These are phyloP conservation scores for Epirrita christyi DNA, from an alignment of 2,888 invertebrate species.

Conservation along the genomic window DNA sequence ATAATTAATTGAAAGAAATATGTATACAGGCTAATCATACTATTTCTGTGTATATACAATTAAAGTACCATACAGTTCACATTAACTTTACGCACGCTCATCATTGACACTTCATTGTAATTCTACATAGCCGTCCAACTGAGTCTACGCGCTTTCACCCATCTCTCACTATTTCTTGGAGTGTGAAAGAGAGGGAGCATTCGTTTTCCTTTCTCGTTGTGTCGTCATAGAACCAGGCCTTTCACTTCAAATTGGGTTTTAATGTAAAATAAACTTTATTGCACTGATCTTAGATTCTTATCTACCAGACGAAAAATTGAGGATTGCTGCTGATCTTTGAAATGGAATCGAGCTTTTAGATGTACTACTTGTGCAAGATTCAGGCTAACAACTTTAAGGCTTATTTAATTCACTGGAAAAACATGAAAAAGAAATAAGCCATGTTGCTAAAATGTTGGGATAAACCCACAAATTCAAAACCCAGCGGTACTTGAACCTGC, in stretches of 20 bases:
- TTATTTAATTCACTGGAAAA: too few relatives aligned
- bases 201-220: constrained; percentile 77
- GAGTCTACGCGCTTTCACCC: constrained; percentile 64
- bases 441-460: too few relatives aligned
- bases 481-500: too few relatives aligned
- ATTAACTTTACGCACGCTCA: constrained; percentile 47
- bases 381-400: too few relatives aligned
- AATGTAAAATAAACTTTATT: constrained; percentile 3
- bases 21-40: constrained; percentile 35
- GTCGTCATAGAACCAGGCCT: constrained; percentile 10
- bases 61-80: constrained; percentile 33
- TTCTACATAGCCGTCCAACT: constrained; percentile 76
- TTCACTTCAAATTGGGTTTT: constrained; percentile 2
- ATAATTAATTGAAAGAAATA: neutral
- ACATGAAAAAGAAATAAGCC: too few relatives aligned
- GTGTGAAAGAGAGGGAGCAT: constrained; percentile 62
- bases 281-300: neutral
- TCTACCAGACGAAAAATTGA: neutral
- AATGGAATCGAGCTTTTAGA: too few relatives aligned
- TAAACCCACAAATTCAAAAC: too few relatives aligned
- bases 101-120: constrained; percentile 77
- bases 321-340: too few relatives aligned
- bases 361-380: too few relatives aligned
- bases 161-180: constrained; percentile 55
- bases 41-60: constrained; percentile 42